Base-by-base conservation (phyloP, 2,888 invertebrate genomes). In the Plagiodera versicolora region DNA sequence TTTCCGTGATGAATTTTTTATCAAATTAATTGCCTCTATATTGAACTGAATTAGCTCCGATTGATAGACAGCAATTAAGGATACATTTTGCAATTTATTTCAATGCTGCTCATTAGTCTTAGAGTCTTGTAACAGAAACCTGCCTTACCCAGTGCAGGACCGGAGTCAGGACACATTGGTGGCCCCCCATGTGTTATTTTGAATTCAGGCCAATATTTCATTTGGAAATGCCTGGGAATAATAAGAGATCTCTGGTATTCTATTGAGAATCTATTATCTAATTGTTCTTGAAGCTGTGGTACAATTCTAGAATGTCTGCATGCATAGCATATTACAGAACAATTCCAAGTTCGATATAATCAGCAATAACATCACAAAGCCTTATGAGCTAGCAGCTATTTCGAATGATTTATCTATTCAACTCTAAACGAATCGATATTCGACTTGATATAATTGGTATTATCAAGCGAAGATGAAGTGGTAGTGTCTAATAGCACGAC, bases 31-130 rank as follows among this genome's bases (percentile, higher is more conserved):
- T n/a, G n/a, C n/a, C 58, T 60, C 65, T 53, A 64, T 61, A 69
- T 68, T 70, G 64, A 67, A 67, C 63, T 62, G 66, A 61, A 67
- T 69, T 67, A 66, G 63, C 63, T 54, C 55, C 39, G 58, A 60
- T 65, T 69, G 68, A 71, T 69, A 64, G 67, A 54, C 47, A 60
- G 68, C 67, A 70, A 71, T 71, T 71, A 70, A 67, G 69, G 70
- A 68, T 67, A 67, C 70, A 70, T 71, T 70, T 67, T 69, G 66
- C 59, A 69, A 68, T 71, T 64, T 65, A 70, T 71, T 71, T 68
- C 67, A 67, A 69, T 67, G 66, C 35, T 59, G 20, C 32, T 24
- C 24, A 24, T 24, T 24, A 5, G 6, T 6, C 3, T 24, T 24
- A 3, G 24, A 6, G 24, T 24, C 24, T 6, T 3, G 24, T 6